Percentiles rank a stretch among this genome's conserved stretches.
Conservation (phyloP, 2,113 vertebrate species). For the Apistogramma diplotaenia region DNA sequence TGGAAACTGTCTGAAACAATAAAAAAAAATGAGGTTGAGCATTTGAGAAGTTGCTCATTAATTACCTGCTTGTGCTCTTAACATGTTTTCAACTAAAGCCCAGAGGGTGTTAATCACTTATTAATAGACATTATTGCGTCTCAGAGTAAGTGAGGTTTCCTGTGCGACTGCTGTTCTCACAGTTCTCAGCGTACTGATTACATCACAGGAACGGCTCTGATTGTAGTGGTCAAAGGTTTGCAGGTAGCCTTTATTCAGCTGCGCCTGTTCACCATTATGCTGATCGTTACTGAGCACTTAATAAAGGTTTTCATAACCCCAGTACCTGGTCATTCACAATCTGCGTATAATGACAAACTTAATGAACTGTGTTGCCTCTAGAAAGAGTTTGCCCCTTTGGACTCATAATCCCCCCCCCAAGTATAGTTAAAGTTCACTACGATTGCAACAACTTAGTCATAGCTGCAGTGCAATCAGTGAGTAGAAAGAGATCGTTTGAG, state of each 20-base stretch:
- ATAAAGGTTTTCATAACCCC: not conserved
- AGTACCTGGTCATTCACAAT: not conserved
- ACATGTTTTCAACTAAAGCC: not conserved
- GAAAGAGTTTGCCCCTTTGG: constrained; percentile 58
- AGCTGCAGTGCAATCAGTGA: not conserved
- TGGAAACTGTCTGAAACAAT: not conserved
- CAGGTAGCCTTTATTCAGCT: not conserved
- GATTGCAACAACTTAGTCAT: constrained; percentile 19
- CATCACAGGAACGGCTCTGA: not conserved
- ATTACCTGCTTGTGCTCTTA: not conserved
- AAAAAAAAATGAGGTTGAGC: not conserved
- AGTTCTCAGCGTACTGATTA: not conserved
- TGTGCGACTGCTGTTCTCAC: not conserved
- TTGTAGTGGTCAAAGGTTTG: not conserved
- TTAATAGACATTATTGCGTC: not conserved
- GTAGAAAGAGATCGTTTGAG: not conserved
- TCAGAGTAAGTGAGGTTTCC: not conserved
- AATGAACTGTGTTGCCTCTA: not conserved
- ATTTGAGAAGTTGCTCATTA: not conserved
- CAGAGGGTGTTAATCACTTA: not conserved
- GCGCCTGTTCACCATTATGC: not conserved
- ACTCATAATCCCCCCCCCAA: constrained; percentile 62
- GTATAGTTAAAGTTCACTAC: constrained; percentile 63
- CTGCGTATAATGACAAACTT: not conserved
- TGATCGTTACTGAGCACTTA: not conserved